Percentiles rank a stretch among this genome's conserved stretches.
Evolutionary conservation across 2,888 invertebrate genomes (phyloP).

Genomic region (Ormia ochracea): DNA sequence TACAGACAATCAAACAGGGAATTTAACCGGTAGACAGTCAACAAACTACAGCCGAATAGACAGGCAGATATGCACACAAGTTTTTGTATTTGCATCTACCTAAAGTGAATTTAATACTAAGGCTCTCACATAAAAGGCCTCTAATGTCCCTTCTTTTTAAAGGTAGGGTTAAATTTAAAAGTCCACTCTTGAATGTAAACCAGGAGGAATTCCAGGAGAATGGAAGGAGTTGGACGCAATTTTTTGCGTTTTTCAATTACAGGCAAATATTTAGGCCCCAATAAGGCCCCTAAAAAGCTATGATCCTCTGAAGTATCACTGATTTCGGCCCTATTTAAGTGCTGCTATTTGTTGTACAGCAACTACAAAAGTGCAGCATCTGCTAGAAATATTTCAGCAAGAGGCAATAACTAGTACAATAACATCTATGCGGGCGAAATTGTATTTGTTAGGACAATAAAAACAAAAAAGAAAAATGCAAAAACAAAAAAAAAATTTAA

Average conservation of each 20-base stretch:
- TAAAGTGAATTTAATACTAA: background rate
- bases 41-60: no score
- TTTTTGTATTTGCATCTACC: background rate
- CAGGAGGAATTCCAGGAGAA: no score
- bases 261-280: no score
- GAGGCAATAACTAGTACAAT: slow-evolving; percentile 24
- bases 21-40: background rate
- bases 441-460: slow-evolving; percentile 37
- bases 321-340: slow-evolving; percentile 12
- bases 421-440: slow-evolving; percentile 11
- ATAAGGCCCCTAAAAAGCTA: background rate
- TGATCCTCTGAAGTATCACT: background rate
- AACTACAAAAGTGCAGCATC: slow-evolving; percentile 54
- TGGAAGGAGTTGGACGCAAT: no score
- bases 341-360: slow-evolving; percentile 52
- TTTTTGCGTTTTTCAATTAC: no score
- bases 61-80: background rate
- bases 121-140: background rate
- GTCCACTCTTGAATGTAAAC: no score
- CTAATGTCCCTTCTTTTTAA: no score
- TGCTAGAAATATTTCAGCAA: slow-evolving; percentile 39
- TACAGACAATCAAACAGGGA: slow-evolving; percentile 40
- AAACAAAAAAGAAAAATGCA: background rate
- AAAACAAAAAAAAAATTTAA: background rate
- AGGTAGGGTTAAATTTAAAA: no score